A percentile compares a stretch with the other conserved stretches of the same genome.
These are phyloP conservation scores for Schrankia costaestrigalis DNA, from an alignment of 2,888 invertebrate species.

Conservation along the genomic window DNA sequence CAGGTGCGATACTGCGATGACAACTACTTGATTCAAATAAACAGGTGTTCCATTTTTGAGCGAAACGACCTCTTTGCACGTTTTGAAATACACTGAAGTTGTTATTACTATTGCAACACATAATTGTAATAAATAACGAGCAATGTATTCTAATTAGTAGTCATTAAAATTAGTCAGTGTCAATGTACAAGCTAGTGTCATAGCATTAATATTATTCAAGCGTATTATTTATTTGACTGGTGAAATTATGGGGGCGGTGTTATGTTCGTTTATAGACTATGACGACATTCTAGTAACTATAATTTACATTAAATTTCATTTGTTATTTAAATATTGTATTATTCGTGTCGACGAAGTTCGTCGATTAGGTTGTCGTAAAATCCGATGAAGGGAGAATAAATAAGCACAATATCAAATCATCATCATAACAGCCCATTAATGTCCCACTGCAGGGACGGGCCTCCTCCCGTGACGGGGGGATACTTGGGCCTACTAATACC, in stretches of 20 bases:
- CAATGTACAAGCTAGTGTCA: conserved; percentile 10
- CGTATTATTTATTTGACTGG: conserved; percentile 15
- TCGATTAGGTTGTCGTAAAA: background rate
- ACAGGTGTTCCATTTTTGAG: conserved; percentile 18
- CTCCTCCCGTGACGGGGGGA: too few relatives aligned
- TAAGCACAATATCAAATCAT: background rate
- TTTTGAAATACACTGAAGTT: conserved; percentile 2
- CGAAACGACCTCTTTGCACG: background rate
- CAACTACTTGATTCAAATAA: conserved; percentile 11
- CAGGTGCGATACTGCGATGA: conserved; percentile 23
- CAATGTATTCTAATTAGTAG: conserved; percentile 4
- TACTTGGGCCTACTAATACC: too few relatives aligned
- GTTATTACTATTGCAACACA: background rate
- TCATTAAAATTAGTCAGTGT: background rate
- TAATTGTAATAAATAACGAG: background rate
- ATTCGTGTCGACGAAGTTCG: background rate
- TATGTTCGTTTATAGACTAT: conserved; percentile 18
- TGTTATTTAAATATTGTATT: background rate
- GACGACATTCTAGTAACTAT: background rate
- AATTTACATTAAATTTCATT: background rate
- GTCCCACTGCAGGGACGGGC: too few relatives aligned
- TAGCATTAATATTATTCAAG: conserved; percentile 20
- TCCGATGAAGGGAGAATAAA: background rate
- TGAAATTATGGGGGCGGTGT: conserved; percentile 13
- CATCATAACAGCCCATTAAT: too few relatives aligned